phyloP scores from a whole-genome alignment of 2,113 vertebrate genomes.

The Odobenus rosmarus region DNA sequence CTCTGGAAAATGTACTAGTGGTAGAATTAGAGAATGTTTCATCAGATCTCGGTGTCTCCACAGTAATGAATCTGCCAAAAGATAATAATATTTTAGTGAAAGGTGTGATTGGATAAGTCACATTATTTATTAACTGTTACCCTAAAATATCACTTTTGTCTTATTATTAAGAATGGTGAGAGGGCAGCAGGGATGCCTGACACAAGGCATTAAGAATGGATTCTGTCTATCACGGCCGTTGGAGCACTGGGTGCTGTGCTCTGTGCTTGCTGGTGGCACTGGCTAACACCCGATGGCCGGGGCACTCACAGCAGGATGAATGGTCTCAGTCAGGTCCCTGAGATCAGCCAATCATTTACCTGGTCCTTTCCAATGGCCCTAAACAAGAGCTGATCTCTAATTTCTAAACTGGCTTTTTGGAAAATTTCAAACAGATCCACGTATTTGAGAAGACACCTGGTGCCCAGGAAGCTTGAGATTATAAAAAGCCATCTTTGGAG shows the following conservation, averaged over 20 bases:
- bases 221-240: slow-evolving; percentile 78
- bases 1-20: slow-evolving; percentile 87
- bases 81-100: slow-evolving; percentile 92
- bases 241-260: slow-evolving; percentile 42
- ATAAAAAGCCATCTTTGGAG: background rate
- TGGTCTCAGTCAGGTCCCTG: slow-evolving; percentile 18
- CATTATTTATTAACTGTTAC: slow-evolving; percentile 93
- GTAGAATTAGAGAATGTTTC: slow-evolving; percentile 90
- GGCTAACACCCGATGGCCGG: background rate
- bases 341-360: background rate
- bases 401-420: slow-evolving; percentile 68
- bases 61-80: slow-evolving; percentile 97
- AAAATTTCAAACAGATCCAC: slow-evolving; percentile 10
- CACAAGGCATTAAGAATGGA: slow-evolving; percentile 89
- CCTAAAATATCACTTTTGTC: slow-evolving; percentile 93
- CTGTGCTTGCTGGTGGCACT: background rate
- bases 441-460: background rate
- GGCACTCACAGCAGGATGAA: slow-evolving; percentile 6
- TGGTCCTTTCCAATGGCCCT: slow-evolving; percentile 51
- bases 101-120: slow-evolving; percentile 92
- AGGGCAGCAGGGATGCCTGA: slow-evolving; percentile 87
- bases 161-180: slow-evolving; percentile 88
- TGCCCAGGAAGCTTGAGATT: background rate
- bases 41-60: slow-evolving; percentile 84
- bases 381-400: background rate